Evolutionary conservation across 2,888 invertebrate genomes (phyloP).

Genomic region (Drosophila paucipuncta): DNA sequence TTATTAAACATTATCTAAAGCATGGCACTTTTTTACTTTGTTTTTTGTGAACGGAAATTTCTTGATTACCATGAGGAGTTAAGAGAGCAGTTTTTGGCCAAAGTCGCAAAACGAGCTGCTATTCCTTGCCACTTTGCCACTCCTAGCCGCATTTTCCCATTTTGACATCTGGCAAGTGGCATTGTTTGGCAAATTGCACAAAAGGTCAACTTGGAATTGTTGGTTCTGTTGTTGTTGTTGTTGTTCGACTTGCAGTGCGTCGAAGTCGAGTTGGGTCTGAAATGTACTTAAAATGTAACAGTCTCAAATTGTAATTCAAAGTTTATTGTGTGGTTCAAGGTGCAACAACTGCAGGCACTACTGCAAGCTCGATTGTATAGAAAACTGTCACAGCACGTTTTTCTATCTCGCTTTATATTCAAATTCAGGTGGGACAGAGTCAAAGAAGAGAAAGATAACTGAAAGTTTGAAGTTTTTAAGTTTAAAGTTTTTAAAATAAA

Average conservation of each 20-base stretch:
- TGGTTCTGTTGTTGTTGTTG: background rate
- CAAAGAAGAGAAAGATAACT: background rate
- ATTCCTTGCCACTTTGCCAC: conserved; percentile 1
- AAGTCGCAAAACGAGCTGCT: conserved; percentile 3
- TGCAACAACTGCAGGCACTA: conserved; percentile 4
- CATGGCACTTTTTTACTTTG: conserved; percentile 9
- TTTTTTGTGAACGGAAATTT: background rate
- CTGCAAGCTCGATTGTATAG: background rate
- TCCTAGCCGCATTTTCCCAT: background rate
- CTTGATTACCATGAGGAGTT: conserved; percentile 16
- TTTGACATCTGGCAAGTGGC: conserved; percentile 29
- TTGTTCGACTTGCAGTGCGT: background rate
- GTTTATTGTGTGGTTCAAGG: conserved; percentile 27
- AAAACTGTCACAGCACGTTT: conserved; percentile 6
- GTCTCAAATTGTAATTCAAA: conserved; percentile 49
- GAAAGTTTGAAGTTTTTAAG: too few relatives aligned
- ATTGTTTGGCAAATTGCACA: conserved; percentile 36
- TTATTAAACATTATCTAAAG: conserved; percentile 57
- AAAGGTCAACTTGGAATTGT: conserved; percentile 46
- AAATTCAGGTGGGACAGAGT: background rate
- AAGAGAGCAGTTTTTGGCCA: conserved; percentile 22
- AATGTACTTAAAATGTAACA: conserved; percentile 56
- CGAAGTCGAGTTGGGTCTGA: conserved; percentile 12
- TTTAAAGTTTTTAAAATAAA: background rate
- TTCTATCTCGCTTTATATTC: background rate